phyloP scores from a whole-genome alignment of 1,140 invertebrate genomes.

The Trinorchestia longiramus region DNA sequence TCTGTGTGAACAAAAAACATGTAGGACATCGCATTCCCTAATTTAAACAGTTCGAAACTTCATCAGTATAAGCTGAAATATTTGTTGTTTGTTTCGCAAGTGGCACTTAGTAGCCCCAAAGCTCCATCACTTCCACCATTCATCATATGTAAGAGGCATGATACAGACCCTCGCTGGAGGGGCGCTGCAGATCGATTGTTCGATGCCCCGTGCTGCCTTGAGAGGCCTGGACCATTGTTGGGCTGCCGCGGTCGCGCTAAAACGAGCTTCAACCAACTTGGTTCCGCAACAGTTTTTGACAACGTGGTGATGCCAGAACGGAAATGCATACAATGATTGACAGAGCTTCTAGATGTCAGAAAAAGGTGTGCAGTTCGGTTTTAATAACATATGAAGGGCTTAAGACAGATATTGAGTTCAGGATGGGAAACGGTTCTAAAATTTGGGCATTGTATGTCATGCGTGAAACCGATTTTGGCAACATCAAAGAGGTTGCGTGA shows the following conservation, averaged over 20 bases:
- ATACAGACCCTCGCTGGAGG: conserved; percentile 4
- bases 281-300: neutral
- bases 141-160: conserved; percentile 23
- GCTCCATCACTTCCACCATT: conserved; percentile 16
- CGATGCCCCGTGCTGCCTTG: neutral
- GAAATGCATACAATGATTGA: neutral
- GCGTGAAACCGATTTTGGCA: neutral
- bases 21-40: neutral
- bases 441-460: neutral
- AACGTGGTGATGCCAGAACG: neutral
- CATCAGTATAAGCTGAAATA: neutral
- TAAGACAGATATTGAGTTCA: neutral
- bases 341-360: neutral
- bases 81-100: neutral
- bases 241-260: neutral
- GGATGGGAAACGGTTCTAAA: neutral
- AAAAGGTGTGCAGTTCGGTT: neutral
- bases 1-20: neutral
- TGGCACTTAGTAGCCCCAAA: neutral
- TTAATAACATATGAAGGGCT: neutral
- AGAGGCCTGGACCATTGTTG: conserved; percentile 2
- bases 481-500: neutral
- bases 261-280: neutral
- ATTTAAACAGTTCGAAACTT: neutral
- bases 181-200: conserved; percentile 1